phyloP scores from a whole-genome alignment of 2,888 invertebrate species.

The Netelia virgata region DNA sequence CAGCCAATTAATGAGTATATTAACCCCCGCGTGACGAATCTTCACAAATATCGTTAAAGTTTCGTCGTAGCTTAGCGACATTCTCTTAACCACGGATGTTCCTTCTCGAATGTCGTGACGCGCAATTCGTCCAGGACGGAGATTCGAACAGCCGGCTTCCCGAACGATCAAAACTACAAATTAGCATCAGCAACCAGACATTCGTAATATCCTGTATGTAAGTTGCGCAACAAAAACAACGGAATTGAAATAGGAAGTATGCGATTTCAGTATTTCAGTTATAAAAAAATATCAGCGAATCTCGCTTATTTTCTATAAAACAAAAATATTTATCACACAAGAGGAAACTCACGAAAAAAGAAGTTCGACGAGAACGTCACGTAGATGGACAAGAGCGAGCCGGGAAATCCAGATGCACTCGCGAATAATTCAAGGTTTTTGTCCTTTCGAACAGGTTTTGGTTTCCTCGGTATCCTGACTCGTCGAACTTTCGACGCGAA shows the following conservation, averaged over 20 bases:
- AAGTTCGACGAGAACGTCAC: conserved; percentile 13
- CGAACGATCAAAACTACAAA: conserved; percentile 32
- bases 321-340: background rate
- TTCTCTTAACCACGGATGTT: background rate
- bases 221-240: conserved; percentile 27
- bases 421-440: background rate
- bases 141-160: conserved; percentile 18
- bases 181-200: conserved; percentile 21
- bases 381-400: background rate
- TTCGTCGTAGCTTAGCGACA: background rate
- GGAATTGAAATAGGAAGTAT: background rate
- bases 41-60: background rate
- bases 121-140: background rate
- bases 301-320: too few relatives aligned
- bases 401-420: background rate
- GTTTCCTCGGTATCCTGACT: background rate
- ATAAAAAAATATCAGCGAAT: background rate
- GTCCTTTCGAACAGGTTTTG: background rate
- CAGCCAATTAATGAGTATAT: background rate
- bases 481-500: background rate
- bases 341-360: conserved; percentile 48
- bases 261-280: background rate
- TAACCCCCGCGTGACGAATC: background rate
- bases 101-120: background rate
- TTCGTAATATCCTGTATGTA: background rate